A percentile compares a stretch with the other conserved stretches of the same genome.
phyloP scores from a whole-genome alignment of 1,140 invertebrate genomes.

The Drosophila erecta region DNA sequence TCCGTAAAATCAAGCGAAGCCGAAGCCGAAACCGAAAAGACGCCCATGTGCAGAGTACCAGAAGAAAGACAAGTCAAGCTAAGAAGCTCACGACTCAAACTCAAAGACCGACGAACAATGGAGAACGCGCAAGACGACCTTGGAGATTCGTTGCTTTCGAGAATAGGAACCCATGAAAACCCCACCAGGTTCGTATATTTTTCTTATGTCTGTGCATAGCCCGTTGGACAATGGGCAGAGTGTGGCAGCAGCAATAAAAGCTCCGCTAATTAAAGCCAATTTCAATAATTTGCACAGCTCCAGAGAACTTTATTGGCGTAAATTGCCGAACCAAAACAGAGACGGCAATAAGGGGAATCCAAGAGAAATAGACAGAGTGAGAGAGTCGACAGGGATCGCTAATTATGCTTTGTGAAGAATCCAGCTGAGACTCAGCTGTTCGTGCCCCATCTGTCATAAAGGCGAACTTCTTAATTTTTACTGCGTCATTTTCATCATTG shows the following conservation, averaged over 20 bases:
- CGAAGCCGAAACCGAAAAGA: slow-evolving; percentile 1
- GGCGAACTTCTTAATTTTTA: slow-evolving; percentile 84
- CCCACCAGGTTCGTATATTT: slow-evolving; percentile 24
- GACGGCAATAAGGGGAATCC: slow-evolving; percentile 3
- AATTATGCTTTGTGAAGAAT: slow-evolving; percentile 74
- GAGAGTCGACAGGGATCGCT: slow-evolving; percentile 55
- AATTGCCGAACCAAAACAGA: slow-evolving; percentile 59
- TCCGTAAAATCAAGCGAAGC: slow-evolving; percentile 44
- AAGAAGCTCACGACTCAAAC: slow-evolving; percentile 54
- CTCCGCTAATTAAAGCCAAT: slow-evolving; percentile 79
- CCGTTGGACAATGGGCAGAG: slow-evolving; percentile 32
- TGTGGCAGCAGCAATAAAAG: slow-evolving; percentile 69
- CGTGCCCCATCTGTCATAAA: slow-evolving; percentile 84
- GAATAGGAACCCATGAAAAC: slow-evolving; percentile 31
- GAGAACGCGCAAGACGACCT: slow-evolving; percentile 54
- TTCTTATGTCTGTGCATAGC: slow-evolving; percentile 1
- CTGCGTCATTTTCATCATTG: slow-evolving; percentile 84
- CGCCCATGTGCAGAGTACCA: slow-evolving; percentile 64
- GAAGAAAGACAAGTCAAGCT: slow-evolving; percentile 43
- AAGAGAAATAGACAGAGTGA: slow-evolving; percentile 5
- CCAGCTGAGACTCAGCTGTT: slow-evolving; percentile 69
- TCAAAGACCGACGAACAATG: slow-evolving; percentile 48
- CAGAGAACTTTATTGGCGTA: slow-evolving; percentile 69
- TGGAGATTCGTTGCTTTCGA: slow-evolving; percentile 61
- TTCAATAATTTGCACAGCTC: slow-evolving; percentile 73